A percentile compares a stretch with the other conserved stretches of the same genome.
Evolutionary conservation across 2,888 invertebrate species (phyloP).

Genomic region (Melanophora roralis): DNA sequence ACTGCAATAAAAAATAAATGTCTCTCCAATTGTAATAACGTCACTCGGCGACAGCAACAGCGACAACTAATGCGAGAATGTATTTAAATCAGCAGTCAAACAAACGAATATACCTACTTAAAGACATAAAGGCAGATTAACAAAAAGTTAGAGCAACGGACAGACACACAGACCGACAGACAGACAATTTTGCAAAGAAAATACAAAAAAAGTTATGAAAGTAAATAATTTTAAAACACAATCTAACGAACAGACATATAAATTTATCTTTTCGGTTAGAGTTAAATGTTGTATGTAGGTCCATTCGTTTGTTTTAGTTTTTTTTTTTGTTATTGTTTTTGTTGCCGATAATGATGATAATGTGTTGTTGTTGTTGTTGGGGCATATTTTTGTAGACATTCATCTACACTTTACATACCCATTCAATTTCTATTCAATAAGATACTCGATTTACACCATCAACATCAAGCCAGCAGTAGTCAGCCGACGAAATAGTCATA

Average conservation of each 20-base stretch:
- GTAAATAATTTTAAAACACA: too few relatives aligned
- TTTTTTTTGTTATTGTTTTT: too few relatives aligned
- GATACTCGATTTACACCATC: constrained; percentile 33
- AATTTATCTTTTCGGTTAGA: constrained; percentile 33
- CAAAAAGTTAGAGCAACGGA: not conserved
- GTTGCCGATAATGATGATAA: too few relatives aligned
- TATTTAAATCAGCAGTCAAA: constrained; percentile 44
- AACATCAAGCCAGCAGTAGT: constrained; percentile 23
- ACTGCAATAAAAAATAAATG: constrained; percentile 33
- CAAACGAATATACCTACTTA: constrained; percentile 38
- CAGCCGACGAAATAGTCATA: not conserved
- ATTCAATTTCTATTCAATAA: constrained; percentile 47
- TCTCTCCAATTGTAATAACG: constrained; percentile 21
- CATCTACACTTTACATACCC: constrained; percentile 50
- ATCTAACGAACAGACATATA: constrained; percentile 12
- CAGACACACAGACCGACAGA: not conserved
- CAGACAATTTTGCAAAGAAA: constrained; percentile 8
- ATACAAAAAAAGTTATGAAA: constrained; percentile 4
- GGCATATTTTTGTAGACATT: constrained; percentile 46
- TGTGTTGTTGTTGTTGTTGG: constrained; percentile 31
- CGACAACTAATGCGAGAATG: constrained; percentile 39
- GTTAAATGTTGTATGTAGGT: constrained; percentile 31
- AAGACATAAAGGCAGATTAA: constrained; percentile 18
- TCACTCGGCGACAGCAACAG: not conserved
- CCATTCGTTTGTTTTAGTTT: constrained; percentile 15